phyloP scores from a whole-genome alignment of 2,113 vertebrate genomes.

The Vulpes lagopus region DNA sequence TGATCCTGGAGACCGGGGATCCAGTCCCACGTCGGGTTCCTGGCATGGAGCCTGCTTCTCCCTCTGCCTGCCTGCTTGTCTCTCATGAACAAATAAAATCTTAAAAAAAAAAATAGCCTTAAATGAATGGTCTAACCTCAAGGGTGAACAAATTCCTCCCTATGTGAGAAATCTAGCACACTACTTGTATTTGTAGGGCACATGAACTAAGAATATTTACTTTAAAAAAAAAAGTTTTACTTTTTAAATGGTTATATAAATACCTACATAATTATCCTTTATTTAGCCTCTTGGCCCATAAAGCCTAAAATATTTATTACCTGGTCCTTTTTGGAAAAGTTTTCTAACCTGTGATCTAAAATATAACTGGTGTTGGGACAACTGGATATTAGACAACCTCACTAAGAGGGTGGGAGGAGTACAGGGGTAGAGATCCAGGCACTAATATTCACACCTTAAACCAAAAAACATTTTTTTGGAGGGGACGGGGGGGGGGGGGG shows the following conservation, averaged over 20 bases:
- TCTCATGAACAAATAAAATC: no score
- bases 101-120: background rate
- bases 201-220: background rate
- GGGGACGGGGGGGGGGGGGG: background rate
- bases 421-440: background rate
- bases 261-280: background rate
- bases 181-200: background rate
- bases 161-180: background rate
- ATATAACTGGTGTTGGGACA: background rate
- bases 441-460: conserved; percentile 3
- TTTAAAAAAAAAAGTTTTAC: background rate
- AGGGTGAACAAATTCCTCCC: background rate
- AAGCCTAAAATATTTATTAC: conserved; percentile 26
- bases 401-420: background rate
- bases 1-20: no score
- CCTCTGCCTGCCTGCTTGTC: no score
- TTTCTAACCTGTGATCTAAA: conserved; percentile 2
- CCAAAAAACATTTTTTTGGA: background rate
- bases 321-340: background rate
- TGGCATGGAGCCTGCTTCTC: no score
- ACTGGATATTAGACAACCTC: background rate
- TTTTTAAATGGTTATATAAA: conserved; percentile 11
- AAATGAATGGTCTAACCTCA: conserved; percentile 29
- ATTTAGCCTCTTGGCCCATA: conserved; percentile 14
- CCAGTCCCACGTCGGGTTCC: no score